Base-by-base conservation (phyloP, 2,888 invertebrate genomes). In the Lithophane socia region DNA sequence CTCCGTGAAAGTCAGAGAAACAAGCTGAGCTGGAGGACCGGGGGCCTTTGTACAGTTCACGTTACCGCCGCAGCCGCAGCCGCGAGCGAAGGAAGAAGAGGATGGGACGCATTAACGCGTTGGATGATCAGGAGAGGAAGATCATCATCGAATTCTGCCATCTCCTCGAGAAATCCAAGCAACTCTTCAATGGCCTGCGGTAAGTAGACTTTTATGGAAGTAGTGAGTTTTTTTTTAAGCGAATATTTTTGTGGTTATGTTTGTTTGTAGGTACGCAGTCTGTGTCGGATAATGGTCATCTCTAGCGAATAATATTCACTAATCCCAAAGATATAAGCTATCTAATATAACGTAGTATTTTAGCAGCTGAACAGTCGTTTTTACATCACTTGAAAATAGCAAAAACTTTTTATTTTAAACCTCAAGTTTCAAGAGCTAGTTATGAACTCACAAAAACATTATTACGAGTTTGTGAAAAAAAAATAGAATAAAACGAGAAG, bases 101-200 rank as follows among this genome's bases (percentile, higher is more conserved):
- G 8, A 82, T 73, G 69, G 79, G 64, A 0, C 89, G 71, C 21
- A 90, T 92, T 89, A 91, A 89, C 63, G 67, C 87, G 0, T 75
- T 91, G 0, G 90, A 87, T 0, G 90, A 90, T 0, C 85, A 89
- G 12, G 90, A 91, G n/a, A 77, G 98, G 92, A 99, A 99, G 97
- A 98, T 99, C 92, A 99, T 99, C 87, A 98, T 98, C 94, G 99
- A 99, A 96, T 99, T 99, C 96, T 99, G 99, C 95, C 99, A 99
- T 96, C 97, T 99, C 91, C 97, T 99, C 85, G 99, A 99, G 94
- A 99, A 99, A 96, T 99, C 99, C 56, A 99, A 99, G 96, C 99
- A 99, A 96, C 97, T 99, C 83, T 99, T 99, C 96, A 99, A 99
- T 96, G 99, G 99, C 87, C 97, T 99, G 91, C 98, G 99, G 99